A percentile compares a stretch with the other conserved stretches of the same genome.
Evolutionary conservation across 1,140 invertebrate species (phyloP).

Genomic region (Pogonomyrmex californicus): DNA sequence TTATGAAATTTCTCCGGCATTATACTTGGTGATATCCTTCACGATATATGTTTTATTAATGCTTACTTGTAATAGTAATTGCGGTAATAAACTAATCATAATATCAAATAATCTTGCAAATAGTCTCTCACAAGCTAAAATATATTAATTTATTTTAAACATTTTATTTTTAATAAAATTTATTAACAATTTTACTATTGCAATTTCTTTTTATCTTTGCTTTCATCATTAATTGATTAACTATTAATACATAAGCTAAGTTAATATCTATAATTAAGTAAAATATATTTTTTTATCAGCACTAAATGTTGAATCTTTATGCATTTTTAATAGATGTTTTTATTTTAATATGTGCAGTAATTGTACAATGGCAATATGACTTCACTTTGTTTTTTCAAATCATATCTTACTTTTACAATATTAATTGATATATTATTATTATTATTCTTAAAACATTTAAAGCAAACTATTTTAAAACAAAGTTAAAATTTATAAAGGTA

Average conservation of each 20-base stretch:
- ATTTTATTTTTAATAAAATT: background rate
- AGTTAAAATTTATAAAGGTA: slow-evolving; percentile 25
- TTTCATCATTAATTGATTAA: background rate
- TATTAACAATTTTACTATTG: background rate
- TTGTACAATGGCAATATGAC: background rate
- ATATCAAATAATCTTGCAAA: background rate
- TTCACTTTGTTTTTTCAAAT: background rate
- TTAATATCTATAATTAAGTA: background rate
- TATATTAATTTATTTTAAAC: background rate
- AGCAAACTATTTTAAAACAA: background rate
- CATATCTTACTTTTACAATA: background rate
- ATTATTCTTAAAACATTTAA: background rate
- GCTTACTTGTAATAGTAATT: slow-evolving; percentile 31
- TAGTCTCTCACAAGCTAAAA: background rate
- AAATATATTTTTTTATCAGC: background rate
- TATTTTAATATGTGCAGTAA: background rate
- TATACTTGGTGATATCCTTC: background rate
- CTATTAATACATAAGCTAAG: background rate
- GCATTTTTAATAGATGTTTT: background rate
- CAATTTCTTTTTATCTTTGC: background rate
- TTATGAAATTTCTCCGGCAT: background rate
- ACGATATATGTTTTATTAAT: background rate
- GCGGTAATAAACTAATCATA: slow-evolving; percentile 51
- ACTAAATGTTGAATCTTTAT: background rate
- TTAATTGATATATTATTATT: slow-evolving; percentile 1